Evolutionary conservation across 2,113 vertebrate species (phyloP).

Genomic region (Sciurus niger): DNA sequence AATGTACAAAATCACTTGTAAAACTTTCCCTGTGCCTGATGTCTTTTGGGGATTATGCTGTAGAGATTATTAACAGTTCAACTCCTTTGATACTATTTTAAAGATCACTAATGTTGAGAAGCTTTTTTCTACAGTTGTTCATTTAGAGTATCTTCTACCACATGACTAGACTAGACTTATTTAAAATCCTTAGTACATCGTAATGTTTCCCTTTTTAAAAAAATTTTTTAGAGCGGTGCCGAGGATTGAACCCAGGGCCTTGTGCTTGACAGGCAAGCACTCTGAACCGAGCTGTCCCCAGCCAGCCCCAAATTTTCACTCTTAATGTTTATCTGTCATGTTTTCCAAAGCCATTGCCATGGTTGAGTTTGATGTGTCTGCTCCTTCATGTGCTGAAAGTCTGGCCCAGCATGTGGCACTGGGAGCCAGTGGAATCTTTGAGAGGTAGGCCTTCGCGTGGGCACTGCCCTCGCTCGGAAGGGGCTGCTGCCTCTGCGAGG

Average conservation of each 20-base stretch:
- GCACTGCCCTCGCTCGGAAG: no score
- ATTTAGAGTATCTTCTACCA: no score
- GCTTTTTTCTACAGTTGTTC: background rate
- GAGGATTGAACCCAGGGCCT: no score
- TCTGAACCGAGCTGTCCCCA: no score
- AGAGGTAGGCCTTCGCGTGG: no score
- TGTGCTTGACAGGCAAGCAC: no score
- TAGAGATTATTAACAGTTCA: background rate
- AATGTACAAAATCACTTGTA: background rate
- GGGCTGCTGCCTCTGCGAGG: background rate
- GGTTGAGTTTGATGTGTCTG: no score
- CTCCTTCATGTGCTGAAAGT: background rate
- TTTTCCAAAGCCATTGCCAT: background rate
- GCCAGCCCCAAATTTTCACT: no score
- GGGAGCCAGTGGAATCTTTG: background rate
- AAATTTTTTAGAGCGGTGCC: no score
- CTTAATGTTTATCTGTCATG: no score
- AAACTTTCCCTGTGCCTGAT: background rate
- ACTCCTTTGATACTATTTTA: slow-evolving; percentile 7
- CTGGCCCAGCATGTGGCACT: background rate
- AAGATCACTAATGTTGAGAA: background rate
- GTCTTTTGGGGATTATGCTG: background rate
- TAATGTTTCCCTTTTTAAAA: no score
- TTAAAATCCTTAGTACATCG: no score
- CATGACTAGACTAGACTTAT: background rate